Base-by-base conservation (phyloP, 2,113 vertebrate genomes). In the Hemibagrus wyckioides region DNA sequence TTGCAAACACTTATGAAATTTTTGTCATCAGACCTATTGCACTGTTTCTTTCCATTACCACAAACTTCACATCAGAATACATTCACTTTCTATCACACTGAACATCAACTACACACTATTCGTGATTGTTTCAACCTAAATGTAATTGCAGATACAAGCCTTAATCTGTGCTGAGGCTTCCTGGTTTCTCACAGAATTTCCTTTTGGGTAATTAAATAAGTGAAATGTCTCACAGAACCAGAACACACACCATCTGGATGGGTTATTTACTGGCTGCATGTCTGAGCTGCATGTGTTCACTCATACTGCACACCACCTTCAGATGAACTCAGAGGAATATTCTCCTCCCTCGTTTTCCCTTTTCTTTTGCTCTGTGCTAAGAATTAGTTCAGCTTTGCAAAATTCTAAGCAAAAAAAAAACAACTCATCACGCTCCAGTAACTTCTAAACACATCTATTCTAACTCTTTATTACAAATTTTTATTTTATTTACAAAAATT, bases 161-260 rank as follows among this genome's bases (percentile, higher is more conserved):
- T 5, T 41, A 59, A 52, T 81, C 79, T 28, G 23, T 28, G 6
- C 33, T 1, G 10, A 59, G 79, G 15, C 2, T 39, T 81, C 28
- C 39, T 33, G 21, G 79, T 4, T 25, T 41, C 11, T 41, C 9
- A 57, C 1, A 14, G 21, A 33, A 41, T 28, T 81, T 57, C 33
- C 23, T 25, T 59, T 41, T 41, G 4, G 23, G 4, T 81, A 41
- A 59, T 41, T 59, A 81, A 41, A 28, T 81, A 41, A 81, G 54
- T 33, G 23, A 59, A 59, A 81, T 41, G 79, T 8, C 79, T 59
- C 54, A 59, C 79, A 81, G 54, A 80, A 25, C 54, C 52, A 81
- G 33, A 81, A 41, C 54, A 39, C 54, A 81, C 33, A 36, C 54
- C 79, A 59, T 59, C 50, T 80, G 21, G 33, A 59, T 41, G 13